Evolutionary conservation across 2,113 vertebrate species (phyloP), one percentile per base, ranked within the genome.

Genomic region (Phainopepla nitens): DNA sequence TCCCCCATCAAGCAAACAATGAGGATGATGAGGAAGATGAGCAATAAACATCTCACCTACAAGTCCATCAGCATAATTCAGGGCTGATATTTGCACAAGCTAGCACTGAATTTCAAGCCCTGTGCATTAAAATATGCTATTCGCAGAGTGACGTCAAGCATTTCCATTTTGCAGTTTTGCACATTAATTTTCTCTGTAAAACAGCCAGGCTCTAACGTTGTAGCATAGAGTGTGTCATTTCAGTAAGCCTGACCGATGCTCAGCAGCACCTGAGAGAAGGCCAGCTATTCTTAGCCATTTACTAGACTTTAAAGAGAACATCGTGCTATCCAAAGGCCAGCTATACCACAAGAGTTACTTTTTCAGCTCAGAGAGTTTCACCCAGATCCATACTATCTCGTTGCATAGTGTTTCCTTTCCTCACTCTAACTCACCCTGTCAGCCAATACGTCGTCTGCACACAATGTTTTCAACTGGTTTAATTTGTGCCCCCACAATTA

Each of bases 311-410:
- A 93, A 87, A 60, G 47, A 92, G 94, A 97, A 96, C 88, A 77
- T 79, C 53, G 33, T 28, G 64, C 76, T 92, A 69, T 75, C 96
- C 97, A 97, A 95, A 97, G 94, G 88, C 91, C 95, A 97, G 62
- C 86, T 95, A 21, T 71, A 84, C 66, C 76, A 69, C 66, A 89
- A 71, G 92, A 95, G 86, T 87, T 91, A 79, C 92, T 97, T 53
- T 84, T 60, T 54, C 94, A 94, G 90, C 68, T 95, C 94, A 94
- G 70, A 91, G 88, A 91, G 9, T 84, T 87, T 91, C 51, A 70
- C 58, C 20, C 31, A 75, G 41, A 66, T 58, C 58, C n/a, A 2
- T 27, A 20, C 71, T 58, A 28, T 36, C 22, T 0, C 33, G 28
- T 39, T 79, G 33, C 65, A 53, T 10, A 47, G 56, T 31, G 49